phyloP scores from a whole-genome alignment of 2,797 vertebrate genomes.

The Pagetopsis macropterus region DNA sequence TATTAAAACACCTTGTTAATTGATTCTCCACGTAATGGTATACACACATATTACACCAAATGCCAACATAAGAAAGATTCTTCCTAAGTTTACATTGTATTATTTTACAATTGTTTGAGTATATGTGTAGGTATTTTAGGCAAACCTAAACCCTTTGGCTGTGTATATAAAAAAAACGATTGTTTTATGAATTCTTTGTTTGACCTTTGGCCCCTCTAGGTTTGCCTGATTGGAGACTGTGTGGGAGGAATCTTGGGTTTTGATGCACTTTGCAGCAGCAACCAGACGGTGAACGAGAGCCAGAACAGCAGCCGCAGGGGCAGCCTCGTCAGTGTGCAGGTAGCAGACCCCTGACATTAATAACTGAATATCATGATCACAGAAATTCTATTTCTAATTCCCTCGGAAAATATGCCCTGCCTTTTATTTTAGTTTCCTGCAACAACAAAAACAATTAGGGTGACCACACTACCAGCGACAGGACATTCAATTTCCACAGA shows the following conservation, averaged over 20 bases:
- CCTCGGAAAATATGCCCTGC: neutral
- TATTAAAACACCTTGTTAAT: neutral
- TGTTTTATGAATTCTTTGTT: constrained; percentile 8
- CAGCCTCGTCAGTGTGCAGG: constrained; percentile 95
- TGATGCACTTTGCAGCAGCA: constrained; percentile 94
- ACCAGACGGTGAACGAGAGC: constrained; percentile 92
- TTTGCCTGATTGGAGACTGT: constrained; percentile 95
- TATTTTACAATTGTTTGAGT: neutral
- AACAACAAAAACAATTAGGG: no score
- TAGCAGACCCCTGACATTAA: constrained; percentile 25
- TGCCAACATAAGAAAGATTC: neutral
- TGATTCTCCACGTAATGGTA: neutral
- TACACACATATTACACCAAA: neutral
- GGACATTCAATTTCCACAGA: no score
- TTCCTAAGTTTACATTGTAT: neutral
- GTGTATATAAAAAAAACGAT: neutral
- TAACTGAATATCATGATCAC: neutral
- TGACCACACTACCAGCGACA: no score
- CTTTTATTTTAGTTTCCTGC: no score
- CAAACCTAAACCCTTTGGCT: neutral
- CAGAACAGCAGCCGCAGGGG: constrained; percentile 97
- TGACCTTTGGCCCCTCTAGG: constrained; percentile 76
- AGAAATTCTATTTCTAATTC: neutral
- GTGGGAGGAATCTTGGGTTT: constrained; percentile 97
- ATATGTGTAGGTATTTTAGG: neutral